Evolutionary conservation across 1,140 invertebrate genomes (phyloP), one percentile per base, ranked within the genome.

Genomic region (Luehdorfia chinensis): DNA sequence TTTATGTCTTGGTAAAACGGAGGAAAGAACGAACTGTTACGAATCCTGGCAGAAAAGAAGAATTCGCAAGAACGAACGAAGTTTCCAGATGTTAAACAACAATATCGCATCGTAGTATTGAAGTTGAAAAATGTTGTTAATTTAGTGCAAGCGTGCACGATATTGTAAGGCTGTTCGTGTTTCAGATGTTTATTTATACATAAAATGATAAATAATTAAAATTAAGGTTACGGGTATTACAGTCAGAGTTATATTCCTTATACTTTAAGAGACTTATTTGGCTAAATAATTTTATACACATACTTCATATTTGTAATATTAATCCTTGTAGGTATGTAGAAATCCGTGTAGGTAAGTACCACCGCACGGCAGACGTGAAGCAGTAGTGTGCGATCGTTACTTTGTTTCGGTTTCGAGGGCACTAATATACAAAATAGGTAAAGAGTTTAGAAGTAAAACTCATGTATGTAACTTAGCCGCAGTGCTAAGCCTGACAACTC

Each of bases 1-100:
- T 84, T 28, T 81, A 78, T 36, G 12, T 67, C 1, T 13, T 84
- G 7, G 66, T 72, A 7, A 71, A 47, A 47, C 57, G 51, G 61
- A 76, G 71, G 50, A 52, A 66, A 1, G 53, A 47, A 14, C 34
- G 47, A 1, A 44, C 41, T 4, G 74, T 72, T 5, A 65, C 41
- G 2, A 59, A 74, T 47, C 62, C 59, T 7, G 52, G 45, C 2
- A 72, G 39, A 18, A 84, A 84, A 63, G 80, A 84, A 60, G 67
- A 75, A 41, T 76, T 58, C 19, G 70, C 73, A 0, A 75, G 71
- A 52, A 59, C 69, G 2, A 84, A 81, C 37, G 79, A 80, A 67
- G 63, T 78, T 11, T 80, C 75, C 11, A 51, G 67, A 34, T 76
- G 79, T 72, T 83, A 62, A 21, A n/a, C n/a, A n/a, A n/a, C n/a